Conservation (phyloP, 2,113 vertebrate genomes). For the Corapipo altera region DNA sequence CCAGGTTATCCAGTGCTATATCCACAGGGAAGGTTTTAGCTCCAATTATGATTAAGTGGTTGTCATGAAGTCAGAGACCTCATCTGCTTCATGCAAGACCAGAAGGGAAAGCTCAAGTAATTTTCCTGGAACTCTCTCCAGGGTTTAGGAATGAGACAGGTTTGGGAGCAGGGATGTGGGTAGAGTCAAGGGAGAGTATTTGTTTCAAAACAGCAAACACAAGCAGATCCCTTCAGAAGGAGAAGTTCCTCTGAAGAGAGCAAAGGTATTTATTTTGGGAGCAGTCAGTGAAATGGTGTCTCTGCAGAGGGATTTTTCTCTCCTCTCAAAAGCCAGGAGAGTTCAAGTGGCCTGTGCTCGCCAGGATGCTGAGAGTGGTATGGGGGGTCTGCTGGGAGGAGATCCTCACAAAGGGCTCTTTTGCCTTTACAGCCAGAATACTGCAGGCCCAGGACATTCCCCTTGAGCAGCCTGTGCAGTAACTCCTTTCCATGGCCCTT, state of each 20-base stretch:
- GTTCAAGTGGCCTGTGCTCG: rapidly evolving
- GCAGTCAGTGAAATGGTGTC: background rate
- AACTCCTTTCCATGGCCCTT: background rate
- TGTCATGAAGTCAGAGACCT: background rate
- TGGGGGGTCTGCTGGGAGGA: background rate
- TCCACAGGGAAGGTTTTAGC: background rate
- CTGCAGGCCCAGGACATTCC: background rate
- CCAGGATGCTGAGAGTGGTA: background rate
- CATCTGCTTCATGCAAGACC: background rate
- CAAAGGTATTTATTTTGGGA: background rate
- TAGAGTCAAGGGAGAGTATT: background rate
- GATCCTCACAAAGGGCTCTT: background rate
- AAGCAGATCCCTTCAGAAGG: background rate
- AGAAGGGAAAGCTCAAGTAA: background rate
- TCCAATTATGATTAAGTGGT: background rate
- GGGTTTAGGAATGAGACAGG: background rate
- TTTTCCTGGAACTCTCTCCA: background rate
- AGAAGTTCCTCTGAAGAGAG: background rate
- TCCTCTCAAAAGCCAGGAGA: background rate
- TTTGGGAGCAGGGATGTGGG: background rate
- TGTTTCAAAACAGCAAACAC: background rate
- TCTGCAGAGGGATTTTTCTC: background rate
- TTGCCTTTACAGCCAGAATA: background rate
- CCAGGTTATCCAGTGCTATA: background rate
- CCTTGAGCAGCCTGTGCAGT: rapidly evolving